Base-by-base conservation (phyloP, 1,140 invertebrate species). In the Calephelis virginiensis region DNA sequence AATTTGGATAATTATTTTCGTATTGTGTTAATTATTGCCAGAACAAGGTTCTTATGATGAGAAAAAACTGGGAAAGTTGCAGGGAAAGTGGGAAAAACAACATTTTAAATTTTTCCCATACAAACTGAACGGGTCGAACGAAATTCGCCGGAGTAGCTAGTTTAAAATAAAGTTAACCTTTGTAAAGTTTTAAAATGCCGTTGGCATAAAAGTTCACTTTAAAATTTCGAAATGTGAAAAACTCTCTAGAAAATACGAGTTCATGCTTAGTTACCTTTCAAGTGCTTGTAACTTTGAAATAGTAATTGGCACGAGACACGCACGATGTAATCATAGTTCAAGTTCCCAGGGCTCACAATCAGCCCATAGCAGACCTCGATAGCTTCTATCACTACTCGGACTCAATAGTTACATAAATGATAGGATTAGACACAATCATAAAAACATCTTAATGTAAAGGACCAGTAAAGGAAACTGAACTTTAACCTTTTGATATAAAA, bases 371-470 rank as follows among this genome's bases (percentile, higher is more conserved):
- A 69, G 69, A 69, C 67, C 74, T 72, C 63, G 45, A 75, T 75
- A 63, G 68, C 76, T 73, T 71, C 76, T 75, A 82, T 72, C 50
- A 53, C 17, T 76, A 62, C 69, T 82, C 71, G 71, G 75, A 81
- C 79, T 86, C 80, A 73, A 78, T 84, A 89, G 81, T 86, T 83
- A 80, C 78, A 85, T 85, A 89, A 85, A 84, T 81, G 73, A 83
- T 85, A 82, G 74, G 76, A 80, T 67, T 70, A 65, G 63, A 68
- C 62, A 69, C 72, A 61, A 68, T 63, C 43, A 73, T 63, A 47
- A 76, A 78, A 81, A 70, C 49, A 72, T 49, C 73, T 62, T 76
- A 80, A 67, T 60, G 28, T 37, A 17, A 17, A 14, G 43, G 37
- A 49, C 40, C 9, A 63, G 11, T 3, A 66, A 68, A 59, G 46